Evolutionary conservation across 2,888 invertebrate genomes (phyloP).

Genomic region (Listrodromus nycthemerus): DNA sequence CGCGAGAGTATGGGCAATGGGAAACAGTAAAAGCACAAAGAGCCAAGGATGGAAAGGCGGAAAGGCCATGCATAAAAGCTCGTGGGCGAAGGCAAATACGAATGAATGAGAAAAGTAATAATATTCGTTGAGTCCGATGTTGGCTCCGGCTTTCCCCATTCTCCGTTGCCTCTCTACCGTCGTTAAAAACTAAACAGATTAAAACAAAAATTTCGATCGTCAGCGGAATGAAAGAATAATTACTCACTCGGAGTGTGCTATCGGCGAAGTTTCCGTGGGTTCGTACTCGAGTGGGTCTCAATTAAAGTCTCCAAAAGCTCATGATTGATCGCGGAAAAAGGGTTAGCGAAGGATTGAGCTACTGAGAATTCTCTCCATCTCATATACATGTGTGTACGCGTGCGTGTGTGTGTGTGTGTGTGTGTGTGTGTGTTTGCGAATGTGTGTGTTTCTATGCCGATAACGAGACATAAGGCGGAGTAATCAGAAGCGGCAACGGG

Average conservation of each 20-base stretch:
- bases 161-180: slow-evolving; percentile 4
- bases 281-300: slow-evolving; percentile 25
- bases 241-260: slow-evolving; percentile 32
- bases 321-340: slow-evolving; percentile 4
- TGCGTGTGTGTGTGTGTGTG: not conserved
- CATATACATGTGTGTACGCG: too few species aligned
- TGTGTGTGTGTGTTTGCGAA: too few species aligned
- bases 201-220: slow-evolving; percentile 54
- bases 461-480: slow-evolving; percentile 28
- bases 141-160: slow-evolving; percentile 2
- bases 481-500: not conserved
- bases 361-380: not conserved
- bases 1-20: slow-evolving; percentile 34
- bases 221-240: slow-evolving; percentile 53
- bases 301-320: slow-evolving; percentile 26
- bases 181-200: slow-evolving; percentile 36
- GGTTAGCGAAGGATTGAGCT: slow-evolving; percentile 1
- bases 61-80: slow-evolving; percentile 25
- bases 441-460: not conserved
- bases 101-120: slow-evolving; percentile 42
- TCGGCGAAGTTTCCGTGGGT: slow-evolving; percentile 33
- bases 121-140: slow-evolving; percentile 69
- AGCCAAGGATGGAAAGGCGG: slow-evolving; percentile 13
- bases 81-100: slow-evolving; percentile 34
- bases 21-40: slow-evolving; percentile 48